Base-by-base conservation (phyloP, 1,140 invertebrate species). In the Lineus longissimus region DNA sequence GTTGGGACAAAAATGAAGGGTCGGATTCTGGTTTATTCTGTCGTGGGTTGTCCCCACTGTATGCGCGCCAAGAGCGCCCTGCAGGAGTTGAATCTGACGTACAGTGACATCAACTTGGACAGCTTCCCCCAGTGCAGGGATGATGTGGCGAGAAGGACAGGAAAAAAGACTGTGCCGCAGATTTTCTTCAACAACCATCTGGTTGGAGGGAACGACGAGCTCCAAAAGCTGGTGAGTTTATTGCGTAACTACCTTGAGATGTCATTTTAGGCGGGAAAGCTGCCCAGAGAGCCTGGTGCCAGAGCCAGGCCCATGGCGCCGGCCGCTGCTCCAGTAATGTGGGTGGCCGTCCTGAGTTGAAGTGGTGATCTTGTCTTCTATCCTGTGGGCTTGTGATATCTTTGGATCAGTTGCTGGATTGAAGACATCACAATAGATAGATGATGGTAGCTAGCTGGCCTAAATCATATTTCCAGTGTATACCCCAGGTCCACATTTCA, bases 21-120 rank as follows among this genome's bases (percentile, higher is more conserved):
- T 22, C 63, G 69, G 31, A 70, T 80, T 23, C 6, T 77, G 0
- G 72, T 80, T 0, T 80, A 80, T 56, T 76, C 76, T 0, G 76
- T 79, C 25, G 33, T 73, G 15, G 78, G 77, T 11, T 80, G 78
- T 60, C 76, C 76, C 13, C 77, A 79, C 56, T 80, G 78, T 55
- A 74, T 78, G 71, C 60, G 62, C 30, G 77, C 77, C 4, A 80
- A 80, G 64, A 71, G 71, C 43, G 70, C 70, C 0, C 64, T 81
- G 30, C 70, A 72, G 27, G 68, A 76, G 57, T 58, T 72, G 0
- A 62, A 62, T 1, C 61, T 81, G 19, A 73, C 77, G 0, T 80
- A 73, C 57, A 70, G 59, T 11, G 78, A 79, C 54, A 65, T 81
- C 15, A 73, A 68, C 43, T 45, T 81, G 11, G 79, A 81, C 29